Percentiles rank a stretch among this genome's conserved stretches.
Evolutionary conservation across 2,888 invertebrate species (phyloP).

Genomic region (Drosophila neoperkinsi): DNA sequence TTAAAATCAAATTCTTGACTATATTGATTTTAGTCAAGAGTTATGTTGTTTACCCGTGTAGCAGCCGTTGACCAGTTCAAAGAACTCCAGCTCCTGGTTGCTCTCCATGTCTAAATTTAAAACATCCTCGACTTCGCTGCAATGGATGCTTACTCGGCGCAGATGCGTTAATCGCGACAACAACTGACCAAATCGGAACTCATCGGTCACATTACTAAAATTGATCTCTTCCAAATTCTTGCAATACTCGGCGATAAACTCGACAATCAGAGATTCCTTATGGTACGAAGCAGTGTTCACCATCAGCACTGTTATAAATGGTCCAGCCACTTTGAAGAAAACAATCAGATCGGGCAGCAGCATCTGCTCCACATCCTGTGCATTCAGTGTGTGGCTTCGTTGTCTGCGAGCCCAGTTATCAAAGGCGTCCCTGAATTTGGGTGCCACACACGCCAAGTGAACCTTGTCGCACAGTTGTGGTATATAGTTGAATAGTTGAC

Average conservation of each 20-base stretch:
- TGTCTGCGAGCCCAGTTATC: conserved; percentile 48
- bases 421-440: conserved; percentile 54
- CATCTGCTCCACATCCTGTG: conserved; percentile 62
- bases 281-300: conserved; percentile 53
- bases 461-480: conserved; percentile 58
- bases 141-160: conserved; percentile 53
- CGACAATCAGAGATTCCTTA: conserved; percentile 67
- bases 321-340: conserved; percentile 63
- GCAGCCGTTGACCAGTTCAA: conserved; percentile 65
- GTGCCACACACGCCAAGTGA: conserved; percentile 50
- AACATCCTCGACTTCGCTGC: conserved; percentile 68
- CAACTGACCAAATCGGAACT: conserved; percentile 55
- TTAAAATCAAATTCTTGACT: not conserved
- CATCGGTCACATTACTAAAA: conserved; percentile 62
- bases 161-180: conserved; percentile 47
- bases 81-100: conserved; percentile 55
- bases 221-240: conserved; percentile 58
- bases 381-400: conserved; percentile 23
- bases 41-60: conserved; percentile 56
- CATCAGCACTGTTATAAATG: conserved; percentile 39
- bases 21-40: not conserved
- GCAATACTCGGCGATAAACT: conserved; percentile 64
- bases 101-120: conserved; percentile 50
- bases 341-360: conserved; percentile 58
- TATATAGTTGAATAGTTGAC: conserved; percentile 44